phyloP scores from a whole-genome alignment of 2,888 invertebrate species.

The Cantharis rufa region DNA sequence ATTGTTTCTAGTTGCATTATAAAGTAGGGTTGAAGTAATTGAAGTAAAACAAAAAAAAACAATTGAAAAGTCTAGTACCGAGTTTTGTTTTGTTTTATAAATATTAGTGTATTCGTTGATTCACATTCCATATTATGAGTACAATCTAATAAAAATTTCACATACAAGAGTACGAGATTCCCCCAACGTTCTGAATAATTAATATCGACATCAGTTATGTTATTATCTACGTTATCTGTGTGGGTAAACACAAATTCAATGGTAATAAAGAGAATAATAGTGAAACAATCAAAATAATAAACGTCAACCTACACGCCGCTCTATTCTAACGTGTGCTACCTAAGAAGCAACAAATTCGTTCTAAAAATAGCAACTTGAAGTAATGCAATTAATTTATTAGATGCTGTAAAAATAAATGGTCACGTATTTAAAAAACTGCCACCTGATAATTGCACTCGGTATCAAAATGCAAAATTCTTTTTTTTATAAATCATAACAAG shows the following conservation, averaged over 20 bases:
- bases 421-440: neutral
- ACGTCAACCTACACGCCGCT: neutral
- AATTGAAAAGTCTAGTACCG: neutral
- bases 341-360: neutral
- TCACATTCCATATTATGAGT: neutral
- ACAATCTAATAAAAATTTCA: neutral
- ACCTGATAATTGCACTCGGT: neutral
- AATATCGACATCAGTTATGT: neutral
- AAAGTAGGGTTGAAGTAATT: neutral
- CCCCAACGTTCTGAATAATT: neutral
- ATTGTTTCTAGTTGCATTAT: neutral
- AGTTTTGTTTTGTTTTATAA: neutral
- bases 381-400: neutral
- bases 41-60: neutral
- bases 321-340: neutral
- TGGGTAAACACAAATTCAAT: neutral
- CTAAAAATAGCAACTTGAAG: conserved; percentile 1
- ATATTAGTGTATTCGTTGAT: neutral
- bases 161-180: neutral
- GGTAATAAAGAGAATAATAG: neutral
- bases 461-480: neutral
- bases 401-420: neutral
- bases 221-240: neutral
- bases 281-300: neutral
- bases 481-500: neutral